Evolutionary conservation across 2,797 vertebrate species (phyloP), one percentile per base, ranked within the genome.

Genomic region (Artibeus lituratus): DNA sequence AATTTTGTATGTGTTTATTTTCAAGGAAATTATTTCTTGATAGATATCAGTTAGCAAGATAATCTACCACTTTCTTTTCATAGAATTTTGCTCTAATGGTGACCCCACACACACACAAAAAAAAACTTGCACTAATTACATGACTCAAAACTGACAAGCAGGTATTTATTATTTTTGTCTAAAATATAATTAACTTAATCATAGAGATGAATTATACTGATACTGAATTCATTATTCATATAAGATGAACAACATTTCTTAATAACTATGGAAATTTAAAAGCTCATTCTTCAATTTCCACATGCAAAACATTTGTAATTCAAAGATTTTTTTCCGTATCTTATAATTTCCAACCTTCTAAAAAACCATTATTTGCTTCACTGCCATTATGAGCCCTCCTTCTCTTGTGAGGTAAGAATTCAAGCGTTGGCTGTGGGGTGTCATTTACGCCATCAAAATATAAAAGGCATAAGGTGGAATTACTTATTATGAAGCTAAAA

Each of bases 351-450:
- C 72, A 90, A 44, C 49, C 44, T 62, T 84, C 26, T 49, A 26
- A 44, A 26, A 70, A 44, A 70, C 7, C 49, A 87, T 84, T 32
- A 19, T 93, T 96, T 93, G 26, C 53, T 96, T 93, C 59, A 84
- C 11, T 39, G 32, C 26, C 47, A 72, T 59, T 59, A 7, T 57
- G n/a, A 16, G 19, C 8, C 57, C 90, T 90, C 65, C 12, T n/a
- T 78, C 39, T 78, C 39, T 89, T 15, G 76, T 39, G 89, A 88
- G 72, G 76, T 57, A 51, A 84, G 92, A 81, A 90, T 87, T 59
- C 62, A 94, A 89, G 24, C n/a, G 2, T 29, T 67, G 11, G 15
- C 81, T 69, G 12, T 77, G 53, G 39, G 84, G 19, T 76, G 15
- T 12, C 19, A n/a, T 84, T 94, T 87, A 94, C 32, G 37, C n/a